Percentiles rank a stretch among this genome's conserved stretches.
phyloP scores from a whole-genome alignment of 2,888 invertebrate species.

The Rotaria macrura region DNA sequence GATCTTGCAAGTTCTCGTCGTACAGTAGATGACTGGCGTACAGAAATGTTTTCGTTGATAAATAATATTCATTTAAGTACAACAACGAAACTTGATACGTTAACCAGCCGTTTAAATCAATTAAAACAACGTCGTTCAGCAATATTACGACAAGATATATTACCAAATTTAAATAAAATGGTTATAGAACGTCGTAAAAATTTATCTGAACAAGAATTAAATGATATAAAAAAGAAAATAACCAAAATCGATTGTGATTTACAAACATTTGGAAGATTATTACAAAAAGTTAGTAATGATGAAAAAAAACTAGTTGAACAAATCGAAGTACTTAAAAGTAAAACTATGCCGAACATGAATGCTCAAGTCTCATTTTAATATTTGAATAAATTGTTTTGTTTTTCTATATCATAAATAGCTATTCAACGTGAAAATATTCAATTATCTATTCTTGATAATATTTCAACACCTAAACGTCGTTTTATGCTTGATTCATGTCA shows the following conservation, averaged over 20 bases:
- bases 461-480: neutral
- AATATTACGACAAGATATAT: neutral
- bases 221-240: neutral
- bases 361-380: no score
- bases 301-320: neutral
- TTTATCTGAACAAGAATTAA: neutral
- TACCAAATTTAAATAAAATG: neutral
- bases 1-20: neutral
- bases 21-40: neutral
- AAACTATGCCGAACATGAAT: no score
- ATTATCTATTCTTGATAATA: neutral
- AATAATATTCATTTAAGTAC: neutral
- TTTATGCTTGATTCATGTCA: neutral
- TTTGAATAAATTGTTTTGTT: neutral
- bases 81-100: neutral
- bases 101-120: neutral
- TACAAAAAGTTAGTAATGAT: neutral
- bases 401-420: neutral
- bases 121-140: neutral
- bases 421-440: neutral
- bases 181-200: neutral
- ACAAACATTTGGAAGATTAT: neutral
- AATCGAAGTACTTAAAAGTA: neutral
- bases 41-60: neutral
- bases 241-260: neutral